phyloP scores from a whole-genome alignment of 2,888 invertebrate species.

The Protodeltote pygarga region DNA sequence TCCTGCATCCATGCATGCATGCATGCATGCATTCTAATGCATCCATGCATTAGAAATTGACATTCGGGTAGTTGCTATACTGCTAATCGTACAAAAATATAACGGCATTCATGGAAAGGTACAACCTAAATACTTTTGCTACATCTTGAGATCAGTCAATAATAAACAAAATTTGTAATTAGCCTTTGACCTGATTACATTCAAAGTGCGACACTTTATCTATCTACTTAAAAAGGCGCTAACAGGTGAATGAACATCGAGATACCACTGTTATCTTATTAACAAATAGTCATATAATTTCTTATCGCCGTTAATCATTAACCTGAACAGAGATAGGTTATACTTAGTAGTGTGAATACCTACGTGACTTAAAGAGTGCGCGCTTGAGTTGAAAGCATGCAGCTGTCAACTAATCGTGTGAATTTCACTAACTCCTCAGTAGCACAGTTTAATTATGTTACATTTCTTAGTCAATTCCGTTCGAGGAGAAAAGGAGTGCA shows the following conservation, averaged over 20 bases:
- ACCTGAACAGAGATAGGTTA: constrained; percentile 61
- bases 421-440: constrained; percentile 75
- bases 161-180: no score
- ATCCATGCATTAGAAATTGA: no score
- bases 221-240: constrained; percentile 26
- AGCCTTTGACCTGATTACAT: no score
- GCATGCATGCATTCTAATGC: no score
- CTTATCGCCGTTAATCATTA: constrained; percentile 73
- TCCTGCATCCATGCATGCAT: no score
- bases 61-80: no score
- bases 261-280: constrained; percentile 66
- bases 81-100: no score
- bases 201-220: no score
- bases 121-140: no score
- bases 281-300: constrained; percentile 62
- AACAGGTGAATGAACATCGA: constrained; percentile 64
- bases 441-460: constrained; percentile 77
- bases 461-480: constrained; percentile 72
- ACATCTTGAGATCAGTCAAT: no score
- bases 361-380: constrained; percentile 57
- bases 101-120: no score
- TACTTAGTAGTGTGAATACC: constrained; percentile 55
- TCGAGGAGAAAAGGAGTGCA: constrained; percentile 69
- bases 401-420: constrained; percentile 73
- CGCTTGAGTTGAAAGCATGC: constrained; percentile 61